Conservation (phyloP, 2,113 vertebrate species). For the Triplophysa tibetana region DNA sequence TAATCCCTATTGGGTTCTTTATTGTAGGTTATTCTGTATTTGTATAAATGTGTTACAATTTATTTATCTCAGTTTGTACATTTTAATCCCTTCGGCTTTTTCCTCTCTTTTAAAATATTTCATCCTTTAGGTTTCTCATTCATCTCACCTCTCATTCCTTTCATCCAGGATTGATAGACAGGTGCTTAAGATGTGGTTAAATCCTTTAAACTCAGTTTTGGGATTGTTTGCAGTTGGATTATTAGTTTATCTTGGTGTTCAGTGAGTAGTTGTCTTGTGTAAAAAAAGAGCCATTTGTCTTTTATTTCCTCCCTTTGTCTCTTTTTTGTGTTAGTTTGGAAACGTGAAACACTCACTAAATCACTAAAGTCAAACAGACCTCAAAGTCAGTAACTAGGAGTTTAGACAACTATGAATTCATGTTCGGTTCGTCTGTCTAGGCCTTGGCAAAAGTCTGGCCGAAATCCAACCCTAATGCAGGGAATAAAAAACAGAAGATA, state of each 20-base stretch:
- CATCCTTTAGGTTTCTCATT: background rate
- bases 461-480: background rate
- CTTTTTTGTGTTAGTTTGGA: too few relatives aligned
- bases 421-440: too few relatives aligned
- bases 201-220: constrained; percentile 10
- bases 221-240: constrained; percentile 13
- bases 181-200: background rate
- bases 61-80: background rate
- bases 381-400: too few relatives aligned
- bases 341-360: too few relatives aligned
- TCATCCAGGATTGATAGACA: background rate
- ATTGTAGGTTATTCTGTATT: background rate
- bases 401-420: too few relatives aligned
- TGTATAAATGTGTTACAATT: background rate
- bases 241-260: constrained; percentile 10
- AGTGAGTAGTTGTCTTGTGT: background rate
- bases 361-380: too few relatives aligned
- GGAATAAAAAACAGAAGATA: background rate
- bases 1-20: background rate
- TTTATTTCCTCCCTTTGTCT: background rate
- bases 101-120: background rate
- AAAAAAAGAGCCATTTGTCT: background rate
- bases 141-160: background rate
- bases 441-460: too few relatives aligned
- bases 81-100: background rate